These are phyloP conservation scores for Lymantria monacha DNA, from an alignment of 2,888 invertebrate genomes.

Conservation along the genomic window DNA sequence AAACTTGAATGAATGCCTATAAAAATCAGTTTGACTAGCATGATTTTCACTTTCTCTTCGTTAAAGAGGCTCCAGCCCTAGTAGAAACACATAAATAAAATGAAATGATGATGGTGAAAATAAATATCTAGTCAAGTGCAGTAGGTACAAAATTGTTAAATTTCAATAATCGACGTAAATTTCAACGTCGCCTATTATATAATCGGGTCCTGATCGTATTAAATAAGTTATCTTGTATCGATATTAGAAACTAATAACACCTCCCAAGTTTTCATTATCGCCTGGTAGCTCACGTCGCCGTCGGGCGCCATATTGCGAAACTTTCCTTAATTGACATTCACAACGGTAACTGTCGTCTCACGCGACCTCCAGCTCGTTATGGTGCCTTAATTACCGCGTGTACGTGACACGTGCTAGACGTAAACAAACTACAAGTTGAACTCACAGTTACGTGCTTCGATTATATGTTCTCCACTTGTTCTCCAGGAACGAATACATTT, in stretches of 20 bases:
- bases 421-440: constrained; percentile 25
- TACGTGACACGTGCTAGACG: constrained; percentile 32
- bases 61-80: too few species aligned
- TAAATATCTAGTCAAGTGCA: too few species aligned
- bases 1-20: too few species aligned
- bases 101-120: too few species aligned
- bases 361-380: constrained; percentile 36
- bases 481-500: too few species aligned
- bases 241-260: constrained; percentile 46
- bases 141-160: too few species aligned
- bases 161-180: background rate
- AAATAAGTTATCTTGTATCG: constrained; percentile 8
- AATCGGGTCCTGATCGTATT: background rate
- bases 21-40: too few species aligned
- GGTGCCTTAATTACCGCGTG: constrained; percentile 47
- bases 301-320: constrained; percentile 49
- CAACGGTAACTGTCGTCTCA: constrained; percentile 38
- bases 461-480: constrained; percentile 8
- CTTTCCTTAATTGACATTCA: constrained; percentile 61
- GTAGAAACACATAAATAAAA: too few species aligned
- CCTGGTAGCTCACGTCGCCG: constrained; percentile 32
- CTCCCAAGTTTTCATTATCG: constrained; percentile 49
- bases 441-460: constrained; percentile 24
- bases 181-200: background rate
- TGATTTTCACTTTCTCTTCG: too few species aligned